A percentile compares a stretch with the other conserved stretches of the same genome.
Conservation (phyloP, 2,797 vertebrate species). For the Neosilurus hyrtlii region DNA sequence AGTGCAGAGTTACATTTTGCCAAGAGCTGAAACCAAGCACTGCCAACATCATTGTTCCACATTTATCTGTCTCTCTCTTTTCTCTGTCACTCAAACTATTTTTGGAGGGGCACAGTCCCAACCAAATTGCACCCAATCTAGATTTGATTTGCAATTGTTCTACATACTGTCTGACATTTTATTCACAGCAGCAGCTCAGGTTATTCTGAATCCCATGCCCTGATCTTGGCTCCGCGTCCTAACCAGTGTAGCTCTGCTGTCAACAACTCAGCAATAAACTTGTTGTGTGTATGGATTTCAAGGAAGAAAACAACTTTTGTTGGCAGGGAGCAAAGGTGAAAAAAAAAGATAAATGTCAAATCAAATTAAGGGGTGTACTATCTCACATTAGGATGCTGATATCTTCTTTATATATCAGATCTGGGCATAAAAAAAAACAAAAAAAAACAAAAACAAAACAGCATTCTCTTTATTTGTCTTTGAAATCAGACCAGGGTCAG, state of each 20-base stretch:
- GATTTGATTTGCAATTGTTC: constrained; percentile 63
- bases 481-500: constrained; percentile 17
- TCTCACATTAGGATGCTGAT: constrained; percentile 49
- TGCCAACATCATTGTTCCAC: constrained; percentile 4
- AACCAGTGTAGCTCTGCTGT: constrained; percentile 47
- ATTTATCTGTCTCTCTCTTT: constrained; percentile 40
- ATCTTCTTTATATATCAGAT: constrained; percentile 26
- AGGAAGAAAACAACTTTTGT: constrained; percentile 45
- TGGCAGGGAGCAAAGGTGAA: constrained; percentile 47
- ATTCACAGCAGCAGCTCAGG: constrained; percentile 33
- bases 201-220: constrained; percentile 52
- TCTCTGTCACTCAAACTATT: constrained; percentile 15
- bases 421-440: constrained; percentile 11
- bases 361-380: constrained; percentile 54
- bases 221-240: constrained; percentile 43
- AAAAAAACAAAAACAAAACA: too few relatives aligned
- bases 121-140: constrained; percentile 53
- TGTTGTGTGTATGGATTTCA: constrained; percentile 30
- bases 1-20: constrained; percentile 49
- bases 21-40: constrained; percentile 63
- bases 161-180: constrained; percentile 16
- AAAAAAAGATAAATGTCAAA: constrained; percentile 36
- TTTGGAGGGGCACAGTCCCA: constrained; percentile 50
- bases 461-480: not conserved
- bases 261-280: constrained; percentile 46